phyloP scores from a whole-genome alignment of 2,797 vertebrate genomes.

The Diglossa cyanea region DNA sequence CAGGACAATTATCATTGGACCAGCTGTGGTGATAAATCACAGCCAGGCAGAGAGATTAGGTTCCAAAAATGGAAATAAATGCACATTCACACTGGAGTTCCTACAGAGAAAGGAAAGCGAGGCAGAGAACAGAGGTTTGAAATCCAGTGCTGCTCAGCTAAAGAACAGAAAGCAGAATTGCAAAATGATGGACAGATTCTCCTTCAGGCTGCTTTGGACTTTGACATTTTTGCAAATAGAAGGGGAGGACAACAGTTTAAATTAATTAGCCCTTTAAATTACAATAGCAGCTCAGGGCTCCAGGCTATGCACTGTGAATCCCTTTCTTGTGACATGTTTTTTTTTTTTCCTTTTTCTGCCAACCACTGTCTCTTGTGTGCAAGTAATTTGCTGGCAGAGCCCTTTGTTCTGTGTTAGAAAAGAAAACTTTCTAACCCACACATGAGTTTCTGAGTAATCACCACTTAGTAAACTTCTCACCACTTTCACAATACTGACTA shows the following conservation, averaged over 20 bases:
- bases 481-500: neutral
- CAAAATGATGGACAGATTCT: neutral
- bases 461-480: neutral
- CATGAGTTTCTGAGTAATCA: neutral
- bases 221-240: neutral
- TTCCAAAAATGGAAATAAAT: constrained; percentile 65
- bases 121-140: neutral
- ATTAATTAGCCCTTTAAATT: constrained; percentile 41
- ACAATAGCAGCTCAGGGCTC: neutral
- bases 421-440: neutral
- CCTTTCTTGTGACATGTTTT: neutral
- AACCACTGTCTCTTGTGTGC: neutral
- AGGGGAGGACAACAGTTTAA: neutral
- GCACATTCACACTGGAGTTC: neutral
- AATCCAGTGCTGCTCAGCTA: neutral
- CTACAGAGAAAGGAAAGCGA: neutral
- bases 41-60: constrained; percentile 41
- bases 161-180: neutral
- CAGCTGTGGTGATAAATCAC: constrained; percentile 68
- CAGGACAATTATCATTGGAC: constrained; percentile 49
- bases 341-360: neutral
- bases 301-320: neutral
- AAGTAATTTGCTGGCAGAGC: neutral
- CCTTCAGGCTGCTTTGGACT: neutral
- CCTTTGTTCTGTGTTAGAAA: neutral